Base-by-base conservation (phyloP, 2,113 vertebrate species). In the Pachycephala philippinensis region DNA sequence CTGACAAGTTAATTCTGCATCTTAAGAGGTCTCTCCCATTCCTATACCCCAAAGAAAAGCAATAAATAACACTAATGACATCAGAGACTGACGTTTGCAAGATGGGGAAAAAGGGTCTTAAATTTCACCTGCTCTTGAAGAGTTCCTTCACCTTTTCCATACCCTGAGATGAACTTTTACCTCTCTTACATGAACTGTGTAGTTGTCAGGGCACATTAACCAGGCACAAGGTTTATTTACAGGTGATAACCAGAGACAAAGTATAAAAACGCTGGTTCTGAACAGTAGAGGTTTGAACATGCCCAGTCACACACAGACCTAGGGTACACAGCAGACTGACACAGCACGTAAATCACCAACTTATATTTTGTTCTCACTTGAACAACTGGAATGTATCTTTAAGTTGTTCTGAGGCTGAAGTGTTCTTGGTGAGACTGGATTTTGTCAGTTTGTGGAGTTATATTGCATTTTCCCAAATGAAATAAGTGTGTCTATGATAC, bases 301-400 rank as follows among this genome's bases (percentile, higher is more conserved):
- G 7, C 4, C 42, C 11, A 49, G 13, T 50, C 35, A 59, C 2
- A 1, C 11, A 30, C 21, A 86, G 10, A 59, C 20, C 11, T 18
- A 54, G 52, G 16, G 4, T 49, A 54, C 28, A 7, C 1, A 37
- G 35, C 20, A n/a, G 59, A 31, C 11, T 65, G 45, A 57, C 28
- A 8, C 1, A 35, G 35, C 24, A n/a, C 9, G 2, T 24, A 57
- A 66, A 7, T 42, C 45, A 39, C 9, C 1, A 5, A 6, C 7
- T 59, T 37, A 10, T 15, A 64, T 50, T 68, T 77, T 39, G 6
- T 35, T 90, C 44, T 17, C 40, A 33, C 14, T 13, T 72, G 33
- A 84, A 61, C n/a, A 60, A 50, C 13, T 84, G 11, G 10, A 81
- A 50, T 14, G 7, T 39, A 16, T 4, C 81, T 72, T 81, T 71